Evolutionary conservation across 2,113 vertebrate genomes (phyloP), one percentile per base, ranked within the genome.

Genomic region (Catagonus wagneri): DNA sequence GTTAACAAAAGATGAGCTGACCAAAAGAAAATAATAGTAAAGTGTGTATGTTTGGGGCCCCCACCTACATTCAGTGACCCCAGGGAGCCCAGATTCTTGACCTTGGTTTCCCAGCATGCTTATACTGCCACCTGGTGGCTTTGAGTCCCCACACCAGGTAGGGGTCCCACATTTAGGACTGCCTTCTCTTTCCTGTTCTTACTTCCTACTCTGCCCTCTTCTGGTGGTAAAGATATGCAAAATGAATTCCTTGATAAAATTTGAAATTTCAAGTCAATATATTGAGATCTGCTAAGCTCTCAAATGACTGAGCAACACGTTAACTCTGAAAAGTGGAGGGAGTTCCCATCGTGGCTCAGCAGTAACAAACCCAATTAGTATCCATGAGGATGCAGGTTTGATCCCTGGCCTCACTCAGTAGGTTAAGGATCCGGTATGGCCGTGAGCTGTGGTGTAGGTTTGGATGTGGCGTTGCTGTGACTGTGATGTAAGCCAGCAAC

Each of bases 61-160:
- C 7, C 11, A 22, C 10, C 10, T 19, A 19, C 12, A 0, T 60
- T 29, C 15, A 10, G 54, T 66, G 4, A 54, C 2, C 0, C 58
- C 4, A 6, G 11, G 14, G 2, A 7, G 27, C 20, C 39, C 1
- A 2, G 14, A 63, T 0, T 6, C 36, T 44, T 3, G 32, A 34
- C 54, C 23, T 27, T 66, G 54, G 9, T 19, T 90, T 89, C 93
- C 83, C 58, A 66, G 54, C 8, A 10, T 68, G 44, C 39, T 80
- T 23, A 83, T 83, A 61, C 90, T 96, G 97, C 96, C 97, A 90
- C 34, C 97, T 97, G 56, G 93, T 93, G 97, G 94, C 68, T 7
- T 0, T 72, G 5, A 3, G 3, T 15, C 11, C 19, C 44, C 54
- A 90, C 74, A 76, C 20, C n/a, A 50, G 61, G 11, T 27, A 20